Evolutionary conservation across 1,140 invertebrate species (phyloP).

Genomic region (Platorchestia sp.): DNA sequence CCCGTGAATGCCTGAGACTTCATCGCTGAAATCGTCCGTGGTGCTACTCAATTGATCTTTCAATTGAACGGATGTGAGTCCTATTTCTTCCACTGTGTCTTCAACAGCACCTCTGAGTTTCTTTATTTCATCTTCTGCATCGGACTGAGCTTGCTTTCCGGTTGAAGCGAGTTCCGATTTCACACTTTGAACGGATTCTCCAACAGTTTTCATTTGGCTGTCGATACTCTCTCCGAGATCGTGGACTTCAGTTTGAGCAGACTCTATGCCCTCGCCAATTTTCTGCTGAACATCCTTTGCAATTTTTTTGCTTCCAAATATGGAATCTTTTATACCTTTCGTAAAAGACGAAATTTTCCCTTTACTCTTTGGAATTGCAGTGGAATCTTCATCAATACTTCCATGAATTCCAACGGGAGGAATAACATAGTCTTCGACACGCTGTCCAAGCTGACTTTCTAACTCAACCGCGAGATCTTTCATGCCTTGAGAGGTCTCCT

Average conservation of each 20-base stretch:
- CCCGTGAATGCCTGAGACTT: not conserved
- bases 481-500: not conserved
- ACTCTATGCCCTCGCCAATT: not conserved
- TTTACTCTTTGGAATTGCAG: not conserved
- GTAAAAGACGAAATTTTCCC: slow-evolving; percentile 32
- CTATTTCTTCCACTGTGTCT: not conserved
- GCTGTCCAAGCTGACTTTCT: not conserved
- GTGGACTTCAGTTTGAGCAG: not conserved
- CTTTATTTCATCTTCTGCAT: not conserved
- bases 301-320: slow-evolving; percentile 5
- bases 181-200: not conserved
- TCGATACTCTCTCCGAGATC: not conserved
- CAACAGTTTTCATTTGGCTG: not conserved
- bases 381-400: not conserved
- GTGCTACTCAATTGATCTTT: not conserved
- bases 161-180: not conserved
- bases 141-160: not conserved
- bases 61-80: not conserved
- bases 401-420: slow-evolving; percentile 47
- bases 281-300: not conserved
- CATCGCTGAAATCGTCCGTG: not conserved
- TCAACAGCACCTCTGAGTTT: not conserved
- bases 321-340: slow-evolving; percentile 25
- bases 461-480: not conserved
- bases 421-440: not conserved